Conservation (phyloP, 1,140 invertebrate genomes). For the Cataglyphis hispanica region DNA sequence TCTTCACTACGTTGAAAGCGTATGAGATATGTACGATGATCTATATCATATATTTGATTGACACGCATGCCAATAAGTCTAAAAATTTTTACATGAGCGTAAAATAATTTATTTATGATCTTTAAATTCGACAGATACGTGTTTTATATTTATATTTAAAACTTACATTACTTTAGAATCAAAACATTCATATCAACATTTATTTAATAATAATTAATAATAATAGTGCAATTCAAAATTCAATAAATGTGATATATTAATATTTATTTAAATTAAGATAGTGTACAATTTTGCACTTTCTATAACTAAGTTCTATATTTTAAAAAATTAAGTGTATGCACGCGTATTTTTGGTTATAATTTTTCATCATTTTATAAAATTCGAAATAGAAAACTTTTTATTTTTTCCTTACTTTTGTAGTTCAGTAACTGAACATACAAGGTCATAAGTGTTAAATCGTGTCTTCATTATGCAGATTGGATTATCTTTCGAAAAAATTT, state of each 20-base stretch:
- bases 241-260: neutral
- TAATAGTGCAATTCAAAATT: too few species aligned
- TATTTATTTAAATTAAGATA: constrained; percentile 49
- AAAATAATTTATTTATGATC: constrained; percentile 54
- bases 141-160: neutral
- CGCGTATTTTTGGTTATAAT: constrained; percentile 8
- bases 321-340: neutral
- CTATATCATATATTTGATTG: constrained; percentile 99
- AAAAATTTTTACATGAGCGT: constrained; percentile 71
- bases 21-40: constrained; percentile 98
- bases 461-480: constrained; percentile 91
- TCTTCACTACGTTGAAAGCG: constrained; percentile 93
- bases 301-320: neutral
- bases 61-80: constrained; percentile 97
- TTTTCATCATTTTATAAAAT: constrained; percentile 7
- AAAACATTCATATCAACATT: constrained; percentile 4
- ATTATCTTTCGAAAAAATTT: neutral
- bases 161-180: neutral
- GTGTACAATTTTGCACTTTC: neutral
- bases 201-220: neutral
- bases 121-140: constrained; percentile 35
- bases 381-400: neutral
- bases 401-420: constrained; percentile 90
- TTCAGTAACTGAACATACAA: constrained; percentile 94
- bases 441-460: constrained; percentile 96